These are phyloP conservation scores for Dugesia japonica DNA, from an alignment of 2,888 invertebrate species.

Conservation along the genomic window DNA sequence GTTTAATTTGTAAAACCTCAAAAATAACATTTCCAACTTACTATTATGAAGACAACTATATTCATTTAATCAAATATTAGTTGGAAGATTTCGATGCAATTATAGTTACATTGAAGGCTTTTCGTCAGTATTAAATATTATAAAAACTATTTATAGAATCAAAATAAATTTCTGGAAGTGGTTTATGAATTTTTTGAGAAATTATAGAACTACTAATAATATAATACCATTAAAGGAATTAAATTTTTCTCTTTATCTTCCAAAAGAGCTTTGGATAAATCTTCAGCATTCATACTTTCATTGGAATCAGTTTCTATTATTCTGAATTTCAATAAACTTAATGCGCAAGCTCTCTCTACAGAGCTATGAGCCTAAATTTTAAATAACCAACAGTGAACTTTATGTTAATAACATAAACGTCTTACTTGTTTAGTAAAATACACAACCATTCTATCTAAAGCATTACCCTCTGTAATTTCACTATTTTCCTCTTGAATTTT, in stretches of 20 bases:
- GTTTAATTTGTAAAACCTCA: too few species aligned
- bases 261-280: background rate
- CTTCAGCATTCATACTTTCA: background rate
- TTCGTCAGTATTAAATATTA: background rate
- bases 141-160: background rate
- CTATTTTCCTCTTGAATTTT: conserved; percentile 50
- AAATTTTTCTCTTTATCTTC: background rate
- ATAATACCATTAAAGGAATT: background rate
- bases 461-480: conserved; percentile 54
- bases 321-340: background rate
- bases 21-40: too few species aligned
- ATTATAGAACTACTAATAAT: too few species aligned
- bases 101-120: too few species aligned
- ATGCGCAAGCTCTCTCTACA: background rate
- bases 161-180: background rate
- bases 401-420: too few species aligned
- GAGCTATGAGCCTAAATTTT: background rate
- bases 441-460: conserved; percentile 47
- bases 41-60: too few species aligned
- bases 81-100: too few species aligned
- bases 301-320: background rate
- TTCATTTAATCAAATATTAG: too few species aligned
- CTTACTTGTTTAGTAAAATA: conserved; percentile 9
- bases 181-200: too few species aligned
- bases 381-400: too few species aligned